Evolutionary conservation across 2,888 invertebrate species (phyloP).

Genomic region (Tinea pellionella): DNA sequence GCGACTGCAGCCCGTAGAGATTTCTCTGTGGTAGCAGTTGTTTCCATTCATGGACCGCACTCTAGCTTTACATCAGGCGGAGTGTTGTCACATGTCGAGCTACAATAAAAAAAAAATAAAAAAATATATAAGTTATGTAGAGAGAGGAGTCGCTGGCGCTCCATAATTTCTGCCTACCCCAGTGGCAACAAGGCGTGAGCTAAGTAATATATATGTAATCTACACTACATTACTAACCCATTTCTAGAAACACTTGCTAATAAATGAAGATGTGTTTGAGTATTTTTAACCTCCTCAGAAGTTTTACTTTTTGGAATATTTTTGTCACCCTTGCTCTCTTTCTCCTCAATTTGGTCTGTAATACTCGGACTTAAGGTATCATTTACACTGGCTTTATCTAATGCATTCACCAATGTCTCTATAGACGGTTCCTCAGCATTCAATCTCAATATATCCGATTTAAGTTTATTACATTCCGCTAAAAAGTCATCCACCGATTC

Average conservation of each 20-base stretch:
- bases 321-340: too few species aligned
- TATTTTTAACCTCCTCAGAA: slow-evolving; percentile 21
- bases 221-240: slow-evolving; percentile 53
- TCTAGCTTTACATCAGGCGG: too few species aligned
- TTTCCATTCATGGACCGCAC: too few species aligned
- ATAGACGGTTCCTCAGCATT: slow-evolving; percentile 44
- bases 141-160: too few species aligned
- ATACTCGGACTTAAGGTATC: background rate
- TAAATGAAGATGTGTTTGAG: slow-evolving; percentile 57
- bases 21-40: too few species aligned
- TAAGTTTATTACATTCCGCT: slow-evolving; percentile 50
- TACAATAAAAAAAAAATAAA: too few species aligned
- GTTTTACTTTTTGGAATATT: background rate
- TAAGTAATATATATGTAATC: too few species aligned
- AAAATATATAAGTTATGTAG: too few species aligned
- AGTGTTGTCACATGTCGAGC: too few species aligned
- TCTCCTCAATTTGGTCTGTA: background rate
- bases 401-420: slow-evolving; percentile 42
- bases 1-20: too few species aligned
- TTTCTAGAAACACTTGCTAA: slow-evolving; percentile 77
- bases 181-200: too few species aligned
- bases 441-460: slow-evolving; percentile 42
- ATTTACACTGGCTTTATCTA: slow-evolving; percentile 37
- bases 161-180: too few species aligned
- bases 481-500: slow-evolving; percentile 36